These are phyloP conservation scores for Microctenopoma stevenorrisi DNA, from an alignment of 2,797 vertebrate genomes.

Conservation along the genomic window DNA sequence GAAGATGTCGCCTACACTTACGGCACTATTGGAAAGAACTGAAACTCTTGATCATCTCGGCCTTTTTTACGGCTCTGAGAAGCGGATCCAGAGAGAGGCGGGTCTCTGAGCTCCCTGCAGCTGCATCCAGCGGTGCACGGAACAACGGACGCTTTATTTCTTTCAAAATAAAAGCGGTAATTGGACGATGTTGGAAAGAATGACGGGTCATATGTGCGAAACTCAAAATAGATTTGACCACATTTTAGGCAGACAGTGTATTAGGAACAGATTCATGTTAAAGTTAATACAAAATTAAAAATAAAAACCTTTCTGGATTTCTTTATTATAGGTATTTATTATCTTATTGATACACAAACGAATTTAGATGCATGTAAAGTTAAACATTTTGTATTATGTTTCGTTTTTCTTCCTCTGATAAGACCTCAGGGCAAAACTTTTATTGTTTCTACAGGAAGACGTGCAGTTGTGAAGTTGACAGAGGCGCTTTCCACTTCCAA, in stretches of 20 bases:
- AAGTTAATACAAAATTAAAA: too few relatives aligned
- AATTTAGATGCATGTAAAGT: too few relatives aligned
- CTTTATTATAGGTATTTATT: too few relatives aligned
- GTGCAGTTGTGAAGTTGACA: neutral
- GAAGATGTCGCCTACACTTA: neutral
- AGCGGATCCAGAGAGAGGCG: conserved; percentile 14
- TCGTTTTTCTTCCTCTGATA: neutral
- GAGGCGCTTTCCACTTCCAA: conserved; percentile 23
- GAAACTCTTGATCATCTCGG: neutral
- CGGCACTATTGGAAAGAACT: conserved; percentile 43
- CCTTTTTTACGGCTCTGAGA: conserved; percentile 49
- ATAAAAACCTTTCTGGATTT: too few relatives aligned
- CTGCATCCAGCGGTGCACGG: conserved; percentile 7
- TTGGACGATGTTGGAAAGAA: rapidly evolving
- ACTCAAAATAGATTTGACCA: neutral
- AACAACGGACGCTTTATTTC: neutral
- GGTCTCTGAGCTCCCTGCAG: neutral
- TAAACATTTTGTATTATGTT: neutral
- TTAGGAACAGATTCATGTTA: too few relatives aligned
- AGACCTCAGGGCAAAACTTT: neutral
- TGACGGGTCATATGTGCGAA: too few relatives aligned
- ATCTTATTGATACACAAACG: too few relatives aligned
- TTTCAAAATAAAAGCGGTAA: conserved; percentile 55
- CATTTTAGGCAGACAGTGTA: too few relatives aligned
- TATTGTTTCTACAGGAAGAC: conserved; percentile 20